Evolutionary conservation across 2,888 invertebrate species (phyloP), one percentile per base, ranked within the genome.

Genomic region (Julus scandinavius): DNA sequence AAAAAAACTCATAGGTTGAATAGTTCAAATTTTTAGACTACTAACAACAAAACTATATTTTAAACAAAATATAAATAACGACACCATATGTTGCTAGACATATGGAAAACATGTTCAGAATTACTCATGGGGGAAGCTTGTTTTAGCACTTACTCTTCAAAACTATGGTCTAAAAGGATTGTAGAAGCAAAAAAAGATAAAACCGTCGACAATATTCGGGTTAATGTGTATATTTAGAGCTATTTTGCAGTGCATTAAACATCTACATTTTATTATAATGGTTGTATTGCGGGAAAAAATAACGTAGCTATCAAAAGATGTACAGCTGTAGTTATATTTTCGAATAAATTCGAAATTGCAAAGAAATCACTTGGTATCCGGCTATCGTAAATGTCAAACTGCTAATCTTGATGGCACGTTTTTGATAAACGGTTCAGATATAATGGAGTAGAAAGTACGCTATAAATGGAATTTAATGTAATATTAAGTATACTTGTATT

Each of bases 401-500:
- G 20, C 20, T 20, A 72, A 72, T 72, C 63, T 72, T 20, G 63
- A 20, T 72, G 63, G 20, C 63, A 20, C 63, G 7, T 20, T 72
- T 45, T 72, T 72, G 63, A 72, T 72, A 72, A 20, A 72, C 63
- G 63, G 20, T 20, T 5, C 20, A 72, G 63, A 72, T 72, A 72
- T 72, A 72, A 72, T 72, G 63, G 63, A 72, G 63, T 72, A 20
- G 1, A 17, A 7, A 7, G 63, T 29, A 29, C 20, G 9, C 63
- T 72, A 45, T 45, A 72, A 72, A 72, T 72, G 63, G 63, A 72
- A 72, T 72, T 72, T 72, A 72, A 72, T 72, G 63, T 29, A 29
- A 29, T 72, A 20, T 72, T 72, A 20, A 72, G 63, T 72, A n/a
- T n/a, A 29, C 20, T 1, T 20, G 63, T 72, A 20, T 20, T 72